Percentiles rank a stretch among this genome's conserved stretches.
phyloP scores from a whole-genome alignment of 2,113 vertebrate genomes.

The Sorex fumeus region DNA sequence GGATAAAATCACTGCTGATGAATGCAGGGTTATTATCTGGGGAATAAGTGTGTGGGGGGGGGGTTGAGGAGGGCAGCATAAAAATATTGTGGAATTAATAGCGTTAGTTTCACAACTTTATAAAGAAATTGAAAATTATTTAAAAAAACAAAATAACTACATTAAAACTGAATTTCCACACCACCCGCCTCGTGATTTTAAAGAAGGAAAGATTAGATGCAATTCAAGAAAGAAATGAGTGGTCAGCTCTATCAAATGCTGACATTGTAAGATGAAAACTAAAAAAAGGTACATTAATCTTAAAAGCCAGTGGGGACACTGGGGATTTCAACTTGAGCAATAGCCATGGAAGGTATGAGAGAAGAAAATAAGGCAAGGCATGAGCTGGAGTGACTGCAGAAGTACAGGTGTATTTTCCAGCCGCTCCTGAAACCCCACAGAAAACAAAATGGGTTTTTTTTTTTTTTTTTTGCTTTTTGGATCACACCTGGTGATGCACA shows the following conservation, averaged over 20 bases:
- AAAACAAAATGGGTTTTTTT: constrained; percentile 3
- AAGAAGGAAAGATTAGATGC: constrained; percentile 57
- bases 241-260: constrained; percentile 55
- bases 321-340: neutral
- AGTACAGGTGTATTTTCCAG: neutral
- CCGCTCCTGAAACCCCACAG: neutral
- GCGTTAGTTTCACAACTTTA: neutral
- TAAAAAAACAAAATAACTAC: constrained; percentile 14
- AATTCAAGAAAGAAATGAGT: constrained; percentile 51
- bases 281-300: constrained; percentile 37
- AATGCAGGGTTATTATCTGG: neutral
- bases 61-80: too few relatives aligned
- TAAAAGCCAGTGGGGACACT: constrained; percentile 11
- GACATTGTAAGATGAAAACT: constrained; percentile 42
- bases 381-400: neutral
- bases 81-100: constrained; percentile 34
- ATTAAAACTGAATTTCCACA: too few relatives aligned
- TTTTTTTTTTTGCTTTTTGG: too few relatives aligned
- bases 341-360: neutral
- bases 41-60: too few relatives aligned
- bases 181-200: constrained; percentile 24
- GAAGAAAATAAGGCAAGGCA: neutral
- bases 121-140: constrained; percentile 50
- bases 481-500: too few relatives aligned
- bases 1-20: neutral